Base-by-base conservation (phyloP, 2,888 invertebrate species). In the Lysandra coridon region DNA sequence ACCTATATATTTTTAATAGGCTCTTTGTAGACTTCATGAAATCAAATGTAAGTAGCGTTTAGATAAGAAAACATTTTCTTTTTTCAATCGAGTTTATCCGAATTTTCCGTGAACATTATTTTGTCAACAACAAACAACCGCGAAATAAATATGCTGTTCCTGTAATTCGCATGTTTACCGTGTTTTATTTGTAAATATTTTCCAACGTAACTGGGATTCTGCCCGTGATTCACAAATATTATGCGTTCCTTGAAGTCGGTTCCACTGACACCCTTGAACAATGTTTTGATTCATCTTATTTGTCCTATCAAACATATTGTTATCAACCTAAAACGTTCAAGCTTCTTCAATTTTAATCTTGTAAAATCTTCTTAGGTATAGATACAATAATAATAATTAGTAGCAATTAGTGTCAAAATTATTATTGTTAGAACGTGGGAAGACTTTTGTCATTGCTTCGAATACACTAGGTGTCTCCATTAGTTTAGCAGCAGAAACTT, bases 101-200 rank as follows among this genome's bases (percentile, higher is more conserved):
- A 37, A 69, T 69, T 69, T 33, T 69, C 33, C 12, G 3, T 30
- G 14, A 33, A 6, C 4, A 1, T 64, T 23, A 14, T 69, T 33
- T 33, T 69, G 69, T 69, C 69, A 69, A 69, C 33, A 69, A 69
- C 69, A 69, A 69, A 69, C 33, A 69, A 69, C 33, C 14, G 14
- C 33, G 69, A 69, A 69, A 37, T 5, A 17, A 69, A 69, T 69
- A 5, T 69, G 12, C 33, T 14, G 5, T 69, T 69, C 69, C 69
- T 69, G 69, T 69, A 5, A 69, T 69, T 37, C 69, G 33, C 33
- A 37, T 69, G 69, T 69, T 69, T 69, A 69, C 4, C 33, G 69
- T 37, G 4, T 69, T 69, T 33, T 37, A 69, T 69, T 69, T 37
- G 69, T 69, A 69, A 69, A 69, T 69, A 69, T 69, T 69, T 69